phyloP scores from a whole-genome alignment of 2,888 invertebrate genomes.

The Caradrina kadenii region DNA sequence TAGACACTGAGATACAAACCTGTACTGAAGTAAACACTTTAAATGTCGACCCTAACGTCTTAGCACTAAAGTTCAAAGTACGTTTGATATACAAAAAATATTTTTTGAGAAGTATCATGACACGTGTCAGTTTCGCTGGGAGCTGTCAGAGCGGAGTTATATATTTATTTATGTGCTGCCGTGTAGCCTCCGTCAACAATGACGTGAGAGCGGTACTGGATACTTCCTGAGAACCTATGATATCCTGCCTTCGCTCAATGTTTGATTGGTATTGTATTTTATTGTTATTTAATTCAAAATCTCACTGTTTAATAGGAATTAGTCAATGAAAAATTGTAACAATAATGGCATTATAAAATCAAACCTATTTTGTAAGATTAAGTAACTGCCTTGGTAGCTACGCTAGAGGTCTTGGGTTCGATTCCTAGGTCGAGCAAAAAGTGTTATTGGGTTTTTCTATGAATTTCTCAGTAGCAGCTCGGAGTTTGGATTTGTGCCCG shows the following conservation, averaged over 20 bases:
- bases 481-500: too few species aligned
- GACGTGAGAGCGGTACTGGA: slow-evolving; percentile 77
- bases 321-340: not conserved
- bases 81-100: slow-evolving; percentile 56
- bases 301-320: not conserved
- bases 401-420: too few species aligned
- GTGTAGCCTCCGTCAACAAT: slow-evolving; percentile 71
- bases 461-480: too few species aligned
- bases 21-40: not conserved
- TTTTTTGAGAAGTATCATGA: slow-evolving; percentile 78
- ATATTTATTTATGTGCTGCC: slow-evolving; percentile 84
- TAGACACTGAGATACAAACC: slow-evolving; percentile 71
- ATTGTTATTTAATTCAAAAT: not conserved
- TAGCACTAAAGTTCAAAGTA: slow-evolving; percentile 57
- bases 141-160: slow-evolving; percentile 86
- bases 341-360: not conserved
- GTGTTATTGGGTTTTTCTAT: too few species aligned
- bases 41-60: slow-evolving; percentile 57
- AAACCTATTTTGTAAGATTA: not conserved
- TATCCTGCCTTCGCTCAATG: slow-evolving; percentile 41
- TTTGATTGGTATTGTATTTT: too few species aligned
- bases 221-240: slow-evolving; percentile 54
- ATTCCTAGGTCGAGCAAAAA: too few species aligned
- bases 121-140: slow-evolving; percentile 82
- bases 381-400: too few species aligned